These are phyloP conservation scores for Megalops cyprinoides DNA, from an alignment of 2,797 vertebrate species.

Conservation along the genomic window DNA sequence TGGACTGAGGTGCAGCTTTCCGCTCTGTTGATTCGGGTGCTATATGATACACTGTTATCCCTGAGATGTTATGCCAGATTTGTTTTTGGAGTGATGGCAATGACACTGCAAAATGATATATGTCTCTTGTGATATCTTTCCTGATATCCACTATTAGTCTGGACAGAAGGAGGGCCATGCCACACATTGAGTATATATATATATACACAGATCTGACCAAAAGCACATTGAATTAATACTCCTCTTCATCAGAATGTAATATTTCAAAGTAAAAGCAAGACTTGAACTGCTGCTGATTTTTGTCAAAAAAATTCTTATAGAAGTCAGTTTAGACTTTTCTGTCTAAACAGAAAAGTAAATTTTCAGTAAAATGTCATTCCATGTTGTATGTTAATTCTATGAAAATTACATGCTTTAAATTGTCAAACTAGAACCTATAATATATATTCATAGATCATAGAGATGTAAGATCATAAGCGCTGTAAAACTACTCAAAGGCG, in stretches of 20 bases:
- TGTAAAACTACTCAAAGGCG: slow-evolving; percentile 36
- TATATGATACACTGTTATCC: slow-evolving; percentile 42
- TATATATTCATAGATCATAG: not conserved
- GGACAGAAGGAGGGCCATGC: not conserved
- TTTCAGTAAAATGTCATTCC: too few relatives aligned
- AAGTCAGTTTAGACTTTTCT: too few relatives aligned
- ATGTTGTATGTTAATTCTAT: too few relatives aligned
- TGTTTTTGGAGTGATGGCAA: slow-evolving; percentile 42
- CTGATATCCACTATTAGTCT: slow-evolving; percentile 15
- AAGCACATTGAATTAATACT: not conserved
- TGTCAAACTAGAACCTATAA: not conserved
- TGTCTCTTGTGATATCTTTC: slow-evolving; percentile 32
- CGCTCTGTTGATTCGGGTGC: slow-evolving; percentile 21
- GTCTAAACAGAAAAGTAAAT: too few relatives aligned
- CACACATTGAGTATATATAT: not conserved
- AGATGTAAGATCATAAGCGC: slow-evolving; percentile 23
- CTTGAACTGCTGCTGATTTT: too few relatives aligned
- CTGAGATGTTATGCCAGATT: slow-evolving; percentile 45
- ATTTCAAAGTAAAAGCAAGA: too few relatives aligned
- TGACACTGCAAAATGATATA: slow-evolving; percentile 38
- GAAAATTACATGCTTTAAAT: too few relatives aligned
- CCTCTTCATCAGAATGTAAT: not conserved
- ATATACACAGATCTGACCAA: not conserved
- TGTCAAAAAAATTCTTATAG: too few relatives aligned
- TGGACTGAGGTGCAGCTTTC: slow-evolving; percentile 36